Base-by-base conservation (phyloP, 2,888 invertebrate genomes). In the Epirrhoe tristata region DNA sequence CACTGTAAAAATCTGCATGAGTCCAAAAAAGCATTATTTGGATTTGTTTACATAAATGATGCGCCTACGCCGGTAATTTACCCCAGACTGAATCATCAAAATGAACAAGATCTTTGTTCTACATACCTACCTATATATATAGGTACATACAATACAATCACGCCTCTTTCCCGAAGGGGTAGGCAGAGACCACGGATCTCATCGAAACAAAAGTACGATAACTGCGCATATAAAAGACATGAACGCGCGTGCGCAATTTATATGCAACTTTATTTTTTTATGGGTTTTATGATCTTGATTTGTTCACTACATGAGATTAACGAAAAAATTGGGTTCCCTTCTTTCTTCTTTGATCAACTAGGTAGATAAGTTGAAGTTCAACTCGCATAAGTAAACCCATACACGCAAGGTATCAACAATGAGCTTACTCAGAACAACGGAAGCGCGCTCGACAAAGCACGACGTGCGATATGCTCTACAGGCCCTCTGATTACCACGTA, bases 391-490 rank as follows among this genome's bases (percentile, higher is more conserved):
- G 36, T 58, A 16, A 10, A 51, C 31, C 34, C 39, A 43, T 43
- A 48, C 48, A 48, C 48, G 51, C 6, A 14, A 48, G 3, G 4
- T 34, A 34, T 34, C 5, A 34, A 57, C 57, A 58, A 54, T 36
- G 48, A 58, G 48, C 46, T 31, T n/a, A 31, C 55, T 24, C 50
- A 39, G 24, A 31, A 32, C 46, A 64, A 73, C 85, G 89, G 89
- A 88, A 86, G 81, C 76, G 76, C 77, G 88, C 88, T 89, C 75
- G 74, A 74, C 80, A 76, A 83, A 85, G 85, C 86, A 74, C 75
- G 62, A 57, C 69, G 71, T 88, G 88, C 86, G 86, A 84, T 88
- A 89, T 88, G 88, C 79, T 81, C 80, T 69, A 74, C 71, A 86
- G 77, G 75, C 70, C 72, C 1, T 66, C 73, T 66, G 63, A 67